Percentiles rank a stretch among this genome's conserved stretches.
These are phyloP conservation scores for Nasalis larvatus DNA, from an alignment of 2,113 vertebrate species.

Conservation along the genomic window DNA sequence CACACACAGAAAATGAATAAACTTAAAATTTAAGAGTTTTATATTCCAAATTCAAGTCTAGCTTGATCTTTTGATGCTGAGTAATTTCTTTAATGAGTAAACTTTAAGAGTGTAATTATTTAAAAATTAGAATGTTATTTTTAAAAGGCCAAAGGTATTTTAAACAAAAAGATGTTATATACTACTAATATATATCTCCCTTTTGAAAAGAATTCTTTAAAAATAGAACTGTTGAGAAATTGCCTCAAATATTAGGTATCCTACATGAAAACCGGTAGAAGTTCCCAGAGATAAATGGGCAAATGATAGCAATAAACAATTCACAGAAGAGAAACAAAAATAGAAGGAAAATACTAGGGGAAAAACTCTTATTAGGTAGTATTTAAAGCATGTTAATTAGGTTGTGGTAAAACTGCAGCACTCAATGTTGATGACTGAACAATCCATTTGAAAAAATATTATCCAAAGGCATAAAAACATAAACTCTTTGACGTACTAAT, in stretches of 20 bases:
- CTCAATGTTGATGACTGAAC: neutral
- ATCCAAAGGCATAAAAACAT: neutral
- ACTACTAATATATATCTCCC: neutral
- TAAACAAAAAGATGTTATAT: slow-evolving; percentile 2
- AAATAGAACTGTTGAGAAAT: neutral
- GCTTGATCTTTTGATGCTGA: neutral
- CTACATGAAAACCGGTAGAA: neutral
- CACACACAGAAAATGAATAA: neutral
- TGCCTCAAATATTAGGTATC: neutral
- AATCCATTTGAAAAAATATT: neutral
- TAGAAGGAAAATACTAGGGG: neutral
- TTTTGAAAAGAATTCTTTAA: neutral
- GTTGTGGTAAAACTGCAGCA: neutral
- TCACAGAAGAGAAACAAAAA: neutral
- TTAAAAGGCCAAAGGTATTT: neutral
- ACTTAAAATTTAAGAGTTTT: neutral
- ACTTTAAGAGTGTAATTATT: neutral
- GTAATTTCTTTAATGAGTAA: neutral
- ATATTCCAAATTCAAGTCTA: neutral
- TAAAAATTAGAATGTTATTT: slow-evolving; percentile 9
- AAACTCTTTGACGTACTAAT: neutral
- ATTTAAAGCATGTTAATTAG: neutral
- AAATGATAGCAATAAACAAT: neutral
- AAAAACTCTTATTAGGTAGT: neutral
- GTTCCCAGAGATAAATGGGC: neutral